Evolutionary conservation across 2,797 vertebrate species (phyloP).

Genomic region (Agapornis canus): DNA sequence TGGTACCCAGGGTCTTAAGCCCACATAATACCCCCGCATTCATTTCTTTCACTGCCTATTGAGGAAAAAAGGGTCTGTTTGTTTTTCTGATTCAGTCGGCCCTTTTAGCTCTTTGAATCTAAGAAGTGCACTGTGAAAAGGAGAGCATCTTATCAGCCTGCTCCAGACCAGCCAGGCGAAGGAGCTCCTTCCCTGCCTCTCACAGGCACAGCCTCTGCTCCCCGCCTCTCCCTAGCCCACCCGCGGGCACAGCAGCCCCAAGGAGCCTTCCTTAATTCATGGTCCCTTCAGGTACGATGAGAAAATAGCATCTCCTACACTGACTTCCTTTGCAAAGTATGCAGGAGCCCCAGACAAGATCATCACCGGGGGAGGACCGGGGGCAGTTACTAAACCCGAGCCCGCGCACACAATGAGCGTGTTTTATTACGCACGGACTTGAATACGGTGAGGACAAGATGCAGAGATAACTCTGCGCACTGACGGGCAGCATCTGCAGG

Average conservation of each 20-base stretch:
- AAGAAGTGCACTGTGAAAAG: constrained; percentile 80
- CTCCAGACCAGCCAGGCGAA: constrained; percentile 83
- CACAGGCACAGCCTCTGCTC: constrained; percentile 45
- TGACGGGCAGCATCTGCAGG: background rate
- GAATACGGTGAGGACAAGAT: background rate
- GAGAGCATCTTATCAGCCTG: constrained; percentile 91
- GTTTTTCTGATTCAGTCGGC: constrained; percentile 81
- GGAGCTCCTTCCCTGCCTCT: background rate
- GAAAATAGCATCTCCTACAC: constrained; percentile 24
- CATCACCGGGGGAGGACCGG: background rate
- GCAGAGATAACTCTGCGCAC: background rate
- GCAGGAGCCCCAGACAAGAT: background rate
- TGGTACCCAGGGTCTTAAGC: constrained; percentile 78
- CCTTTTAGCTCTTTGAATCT: constrained; percentile 80
- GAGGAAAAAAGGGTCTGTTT: constrained; percentile 76
- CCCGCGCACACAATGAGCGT: background rate
- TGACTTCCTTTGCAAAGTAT: constrained; percentile 49
- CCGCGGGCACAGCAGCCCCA: constrained; percentile 60
- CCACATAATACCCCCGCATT: constrained; percentile 80
- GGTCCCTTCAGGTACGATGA: constrained; percentile 51
- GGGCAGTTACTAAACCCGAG: constrained; percentile 51
- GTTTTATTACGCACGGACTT: constrained; percentile 41
- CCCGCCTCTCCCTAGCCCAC: constrained; percentile 54
- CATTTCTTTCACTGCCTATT: constrained; percentile 77
- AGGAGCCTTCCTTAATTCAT: constrained; percentile 38